Conservation (phyloP, 2,113 vertebrate species). For the Scatophagus argus region DNA sequence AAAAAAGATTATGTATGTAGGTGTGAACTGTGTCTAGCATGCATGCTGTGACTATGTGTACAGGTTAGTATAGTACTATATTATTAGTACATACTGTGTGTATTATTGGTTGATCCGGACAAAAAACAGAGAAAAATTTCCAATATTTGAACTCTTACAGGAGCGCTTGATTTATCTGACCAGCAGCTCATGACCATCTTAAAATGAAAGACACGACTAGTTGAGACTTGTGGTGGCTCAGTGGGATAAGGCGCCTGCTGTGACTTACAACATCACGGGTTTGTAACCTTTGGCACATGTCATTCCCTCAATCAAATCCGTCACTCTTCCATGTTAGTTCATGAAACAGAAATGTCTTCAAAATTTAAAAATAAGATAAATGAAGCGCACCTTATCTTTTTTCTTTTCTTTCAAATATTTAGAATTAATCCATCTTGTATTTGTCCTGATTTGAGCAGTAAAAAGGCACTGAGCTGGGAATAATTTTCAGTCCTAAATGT, state of each 20-base stretch:
- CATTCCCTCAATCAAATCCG: background rate
- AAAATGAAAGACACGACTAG: background rate
- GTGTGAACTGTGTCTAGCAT: slow-evolving; percentile 47
- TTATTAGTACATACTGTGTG: slow-evolving; percentile 48
- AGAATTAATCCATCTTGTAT: slow-evolving; percentile 44
- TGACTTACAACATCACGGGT: background rate
- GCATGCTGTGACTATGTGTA: slow-evolving; percentile 46
- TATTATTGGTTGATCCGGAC: slow-evolving; percentile 48
- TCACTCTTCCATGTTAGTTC: background rate
- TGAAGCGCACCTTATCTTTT: slow-evolving; percentile 12
- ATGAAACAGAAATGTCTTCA: background rate
- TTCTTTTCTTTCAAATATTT: slow-evolving; percentile 36
- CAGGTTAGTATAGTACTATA: slow-evolving; percentile 29
- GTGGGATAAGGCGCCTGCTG: slow-evolving; percentile 2
- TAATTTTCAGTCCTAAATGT: slow-evolving; percentile 60
- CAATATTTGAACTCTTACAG: slow-evolving; percentile 49
- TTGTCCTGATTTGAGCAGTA: slow-evolving; percentile 61
- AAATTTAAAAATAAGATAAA: slow-evolving; percentile 27
- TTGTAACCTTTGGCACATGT: slow-evolving; percentile 36
- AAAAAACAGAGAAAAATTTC: slow-evolving; percentile 38
- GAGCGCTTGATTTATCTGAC: slow-evolving; percentile 48
- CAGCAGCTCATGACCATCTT: background rate
- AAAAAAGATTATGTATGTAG: slow-evolving; percentile 39
- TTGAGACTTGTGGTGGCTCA: background rate
- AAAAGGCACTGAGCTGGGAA: slow-evolving; percentile 81